A percentile compares a stretch with the other conserved stretches of the same genome.
Conservation (phyloP, 1,140 invertebrate species). For the Sinella curviseta region DNA sequence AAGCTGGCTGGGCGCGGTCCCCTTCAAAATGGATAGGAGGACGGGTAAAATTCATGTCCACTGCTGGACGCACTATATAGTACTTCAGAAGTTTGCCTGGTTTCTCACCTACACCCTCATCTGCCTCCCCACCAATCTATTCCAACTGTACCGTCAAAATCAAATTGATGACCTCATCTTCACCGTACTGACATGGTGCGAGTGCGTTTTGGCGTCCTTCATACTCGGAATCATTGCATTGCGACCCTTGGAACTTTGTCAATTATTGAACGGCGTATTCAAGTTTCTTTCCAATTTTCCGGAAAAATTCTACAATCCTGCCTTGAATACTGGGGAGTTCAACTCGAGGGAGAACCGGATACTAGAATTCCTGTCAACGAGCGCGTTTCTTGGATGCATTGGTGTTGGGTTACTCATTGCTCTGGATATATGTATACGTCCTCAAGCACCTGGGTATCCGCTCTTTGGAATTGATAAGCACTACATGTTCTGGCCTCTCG, state of each 20-base stretch:
- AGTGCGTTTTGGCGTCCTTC: neutral
- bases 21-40: neutral
- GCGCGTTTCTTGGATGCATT: neutral
- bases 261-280: neutral
- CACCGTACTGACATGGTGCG: neutral
- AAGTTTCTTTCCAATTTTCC: neutral
- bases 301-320: neutral
- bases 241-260: neutral
- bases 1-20: too few relatives aligned
- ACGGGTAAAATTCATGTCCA: neutral
- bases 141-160: neutral
- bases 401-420: neutral
- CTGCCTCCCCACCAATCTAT: too few relatives aligned
- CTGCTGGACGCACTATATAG: neutral
- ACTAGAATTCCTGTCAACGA: neutral
- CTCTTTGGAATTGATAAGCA: neutral
- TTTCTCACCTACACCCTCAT: neutral
- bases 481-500: too few relatives aligned
- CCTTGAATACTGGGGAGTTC: neutral
- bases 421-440: too few relatives aligned
- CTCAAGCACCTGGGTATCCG: too few relatives aligned
- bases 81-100: neutral
- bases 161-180: too few relatives aligned
- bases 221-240: neutral
- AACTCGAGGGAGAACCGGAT: neutral